These are phyloP conservation scores for Heliconius eleuchia DNA, from an alignment of 1,140 invertebrate genomes.

Conservation along the genomic window DNA sequence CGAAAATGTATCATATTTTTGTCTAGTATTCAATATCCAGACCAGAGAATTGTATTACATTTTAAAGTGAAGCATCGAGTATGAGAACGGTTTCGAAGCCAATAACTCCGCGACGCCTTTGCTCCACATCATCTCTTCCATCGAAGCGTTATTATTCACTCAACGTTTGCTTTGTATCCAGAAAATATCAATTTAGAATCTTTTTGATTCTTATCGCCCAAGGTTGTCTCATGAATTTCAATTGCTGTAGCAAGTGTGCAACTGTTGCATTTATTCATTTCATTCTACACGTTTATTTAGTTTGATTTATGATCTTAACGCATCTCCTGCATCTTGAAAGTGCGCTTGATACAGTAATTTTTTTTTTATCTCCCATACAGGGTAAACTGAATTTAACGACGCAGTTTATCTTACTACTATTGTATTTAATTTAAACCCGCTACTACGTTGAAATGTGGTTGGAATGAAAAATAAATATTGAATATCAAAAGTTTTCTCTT, in stretches of 20 bases:
- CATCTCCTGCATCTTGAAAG: slow-evolving; percentile 7
- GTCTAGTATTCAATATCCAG: slow-evolving; percentile 21
- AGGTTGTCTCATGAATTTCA: slow-evolving; percentile 30
- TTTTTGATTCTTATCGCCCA: slow-evolving; percentile 28
- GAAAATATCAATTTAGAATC: slow-evolving; percentile 50
- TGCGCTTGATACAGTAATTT: not conserved
- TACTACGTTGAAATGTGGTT: no score
- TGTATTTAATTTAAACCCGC: not conserved
- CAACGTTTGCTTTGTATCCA: slow-evolving; percentile 48
- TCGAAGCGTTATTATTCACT: slow-evolving; percentile 51
- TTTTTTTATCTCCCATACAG: not conserved
- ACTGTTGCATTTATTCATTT: slow-evolving; percentile 26
- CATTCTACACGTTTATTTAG: slow-evolving; percentile 13
- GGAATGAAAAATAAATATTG: no score
- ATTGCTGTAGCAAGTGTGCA: slow-evolving; percentile 26
- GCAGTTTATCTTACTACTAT: not conserved
- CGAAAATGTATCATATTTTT: not conserved
- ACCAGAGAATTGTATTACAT: slow-evolving; percentile 18
- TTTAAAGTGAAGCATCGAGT: slow-evolving; percentile 24
- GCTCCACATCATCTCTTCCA: slow-evolving; percentile 45
- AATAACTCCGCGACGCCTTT: slow-evolving; percentile 48
- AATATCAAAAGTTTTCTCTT: not conserved
- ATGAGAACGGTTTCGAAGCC: slow-evolving; percentile 37
- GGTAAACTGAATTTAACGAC: not conserved
- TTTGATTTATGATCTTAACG: slow-evolving; percentile 14